Base-by-base conservation (phyloP, 1,140 invertebrate genomes). In the Trachymyrmex septentrionalis region DNA sequence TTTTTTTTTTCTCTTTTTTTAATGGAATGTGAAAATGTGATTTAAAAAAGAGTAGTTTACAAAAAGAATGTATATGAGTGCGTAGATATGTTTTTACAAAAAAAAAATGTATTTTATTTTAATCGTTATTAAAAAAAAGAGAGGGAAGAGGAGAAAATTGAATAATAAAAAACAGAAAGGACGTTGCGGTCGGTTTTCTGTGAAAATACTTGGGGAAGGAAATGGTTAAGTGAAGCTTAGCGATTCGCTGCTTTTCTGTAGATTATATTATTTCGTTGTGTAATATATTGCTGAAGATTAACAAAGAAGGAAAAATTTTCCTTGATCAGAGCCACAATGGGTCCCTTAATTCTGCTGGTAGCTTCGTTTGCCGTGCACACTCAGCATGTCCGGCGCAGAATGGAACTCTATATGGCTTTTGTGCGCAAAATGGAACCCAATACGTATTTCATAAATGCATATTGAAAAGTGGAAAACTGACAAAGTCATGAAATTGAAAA, bases 401-500 rank as follows among this genome's bases (percentile, higher is more conserved):
- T 55, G 30, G 21, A 59, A 30, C 64, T 73, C 69, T 48, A 59
- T 73, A 59, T 38, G 55, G 53, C 67, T 61, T 50, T 84, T 75
- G 55, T 75, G 19, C 38, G 38, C 50, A 59, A 57, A 59, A 59
- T 59, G 38, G 55, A 75, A 75, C 55, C 69, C 77, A 71, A 84
- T 84, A 84, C 44, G 80, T 84, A 75, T 84, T 84, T 84, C 69
- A 84, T 84, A 84, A 84, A 84, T 84, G 69, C 69, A 84, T 84
- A 84, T 84, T 84, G 80, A 84, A 84, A 84, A 84, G 69, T 48
- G 80, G 80, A 48, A 84, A 84, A 63, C 69, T 84, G 80, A 75
- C 80, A 82, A 55, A 82, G 80, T 73, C 80, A 63, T 75, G 69
- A 84, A 73, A 84, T 75, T 84, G 69, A 50, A 84, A 84, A 84